Conservation (phyloP, 2,113 vertebrate species). For the Uria aalge region DNA sequence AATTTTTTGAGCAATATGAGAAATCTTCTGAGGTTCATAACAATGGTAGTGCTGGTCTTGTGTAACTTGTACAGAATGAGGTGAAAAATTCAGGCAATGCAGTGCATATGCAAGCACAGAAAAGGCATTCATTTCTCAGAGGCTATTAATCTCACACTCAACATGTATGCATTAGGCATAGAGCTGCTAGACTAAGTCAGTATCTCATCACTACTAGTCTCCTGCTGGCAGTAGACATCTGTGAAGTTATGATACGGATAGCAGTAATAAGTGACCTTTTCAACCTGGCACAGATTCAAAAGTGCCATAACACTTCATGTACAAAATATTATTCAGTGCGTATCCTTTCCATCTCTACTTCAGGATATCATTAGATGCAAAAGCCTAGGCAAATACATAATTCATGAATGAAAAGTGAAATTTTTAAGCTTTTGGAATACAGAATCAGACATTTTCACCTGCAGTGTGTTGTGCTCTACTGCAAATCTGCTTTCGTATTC, state of each 20-base stretch:
- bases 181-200: neutral
- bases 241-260: neutral
- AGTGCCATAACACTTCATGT: slow-evolving; percentile 15
- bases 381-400: slow-evolving; percentile 63
- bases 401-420: slow-evolving; percentile 62
- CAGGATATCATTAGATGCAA: slow-evolving; percentile 47
- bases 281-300: neutral
- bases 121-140: neutral
- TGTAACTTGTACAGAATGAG: neutral
- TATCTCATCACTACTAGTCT: neutral
- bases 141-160: neutral
- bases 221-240: neutral
- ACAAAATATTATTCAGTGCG: slow-evolving; percentile 37
- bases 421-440: slow-evolving; percentile 43
- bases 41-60: neutral
- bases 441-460: slow-evolving; percentile 34
- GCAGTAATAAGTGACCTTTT: slow-evolving; percentile 20
- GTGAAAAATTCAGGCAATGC: neutral
- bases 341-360: slow-evolving; percentile 47
- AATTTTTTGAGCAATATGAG: neutral
- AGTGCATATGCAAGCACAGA: neutral
- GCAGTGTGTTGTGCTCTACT: neutral
- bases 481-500: slow-evolving; percentile 32
- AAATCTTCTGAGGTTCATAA: neutral
- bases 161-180: neutral